phyloP scores from a whole-genome alignment of 2,797 vertebrate species.

The Acridotheres tristis region DNA sequence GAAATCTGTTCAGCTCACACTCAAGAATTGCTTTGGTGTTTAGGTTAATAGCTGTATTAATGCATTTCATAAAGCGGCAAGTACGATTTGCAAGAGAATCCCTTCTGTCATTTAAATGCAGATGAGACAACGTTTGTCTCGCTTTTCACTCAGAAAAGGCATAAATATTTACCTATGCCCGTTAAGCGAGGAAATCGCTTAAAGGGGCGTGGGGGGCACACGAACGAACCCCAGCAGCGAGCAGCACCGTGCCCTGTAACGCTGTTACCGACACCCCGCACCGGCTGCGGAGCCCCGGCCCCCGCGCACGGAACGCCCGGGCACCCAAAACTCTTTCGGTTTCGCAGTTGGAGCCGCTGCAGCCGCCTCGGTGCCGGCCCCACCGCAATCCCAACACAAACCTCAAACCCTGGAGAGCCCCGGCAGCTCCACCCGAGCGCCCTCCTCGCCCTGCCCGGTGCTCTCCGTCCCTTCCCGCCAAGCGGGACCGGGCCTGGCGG shows the following conservation, averaged over 20 bases:
- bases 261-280: neutral
- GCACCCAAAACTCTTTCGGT: neutral
- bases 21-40: accelerated
- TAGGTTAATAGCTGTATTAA: neutral
- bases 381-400: accelerated
- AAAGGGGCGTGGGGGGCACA: accelerated
- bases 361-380: neutral
- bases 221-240: accelerated
- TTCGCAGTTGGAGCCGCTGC: neutral
- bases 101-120: accelerated
- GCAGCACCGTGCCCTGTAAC: accelerated
- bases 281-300: accelerated
- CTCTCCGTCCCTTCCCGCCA: neutral
- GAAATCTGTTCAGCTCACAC: accelerated
- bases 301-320: accelerated
- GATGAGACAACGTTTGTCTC: accelerated
- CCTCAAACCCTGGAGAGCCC: neutral
- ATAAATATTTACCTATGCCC: accelerated
- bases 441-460: neutral
- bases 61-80: accelerated
- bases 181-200: accelerated
- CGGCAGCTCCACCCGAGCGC: neutral
- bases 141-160: accelerated
- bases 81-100: accelerated
- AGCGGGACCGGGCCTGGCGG: neutral